Evolutionary conservation across 2,797 vertebrate genomes (phyloP), one percentile per base, ranked within the genome.

Genomic region (Smutsia gigantea): DNA sequence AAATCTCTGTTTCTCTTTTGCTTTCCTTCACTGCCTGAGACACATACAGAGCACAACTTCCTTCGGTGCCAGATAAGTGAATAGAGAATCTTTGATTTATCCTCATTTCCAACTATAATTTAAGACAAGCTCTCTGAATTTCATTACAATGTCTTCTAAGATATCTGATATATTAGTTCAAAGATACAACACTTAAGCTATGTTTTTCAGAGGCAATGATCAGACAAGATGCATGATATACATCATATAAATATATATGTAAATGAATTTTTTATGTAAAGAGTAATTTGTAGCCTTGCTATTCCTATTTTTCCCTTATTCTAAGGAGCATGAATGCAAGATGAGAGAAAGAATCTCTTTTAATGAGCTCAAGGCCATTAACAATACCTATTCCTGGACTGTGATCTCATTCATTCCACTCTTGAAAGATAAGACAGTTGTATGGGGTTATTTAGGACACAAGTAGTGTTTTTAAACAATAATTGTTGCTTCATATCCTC

Each of bases 41-140:
- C 6, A 81, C 57, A 37, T 19, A 39, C 34, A 89, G 59, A 21
- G 7, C 19, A 14, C 42, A 31, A 39, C 84, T 90, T 71, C 39
- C 46, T 87, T 71, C 79, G 49, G n/a, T 66, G 49, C 18, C 29
- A 46, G 31, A 37, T 86, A 72, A 71, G 34, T 53, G 5, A 5
- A 31, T 51, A 23, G 4, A 79, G 61, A 64, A 15, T 15, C 14
- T 68, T 77, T 85, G 23, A 63, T 74, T 57, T 55, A 66, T 69
- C 27, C 78, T 87, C 59, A 89, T 71, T 29, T 83, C 12, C 25
- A 83, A 34, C 86, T 94, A 31, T 64, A 77, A 66, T 74, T 89
- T 68, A 74, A 87, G 34, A 49, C 5, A 89, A 92, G 31, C 81
- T 61, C 7, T 69, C 68, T 87, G 72, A 93, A 81, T 87, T 94